Percentiles rank a stretch among this genome's conserved stretches.
phyloP scores from a whole-genome alignment of 2,888 invertebrate genomes.

The Dryadula phaetusa region DNA sequence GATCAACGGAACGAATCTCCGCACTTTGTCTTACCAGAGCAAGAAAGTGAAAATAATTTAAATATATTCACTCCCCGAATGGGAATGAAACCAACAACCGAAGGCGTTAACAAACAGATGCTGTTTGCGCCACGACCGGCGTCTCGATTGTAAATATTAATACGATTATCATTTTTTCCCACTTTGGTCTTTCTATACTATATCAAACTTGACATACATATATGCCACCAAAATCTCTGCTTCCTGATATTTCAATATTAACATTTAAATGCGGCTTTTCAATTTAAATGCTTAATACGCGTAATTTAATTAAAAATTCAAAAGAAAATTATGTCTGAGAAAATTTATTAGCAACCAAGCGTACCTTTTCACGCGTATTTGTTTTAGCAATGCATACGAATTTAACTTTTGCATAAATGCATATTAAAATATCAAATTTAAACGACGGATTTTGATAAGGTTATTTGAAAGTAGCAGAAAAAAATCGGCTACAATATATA shows the following conservation, averaged over 20 bases:
- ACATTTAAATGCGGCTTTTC: background rate
- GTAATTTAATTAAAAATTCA: background rate
- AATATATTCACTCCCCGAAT: no score
- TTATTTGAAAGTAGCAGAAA: background rate
- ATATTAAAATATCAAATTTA: background rate
- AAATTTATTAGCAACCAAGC: conserved; percentile 1
- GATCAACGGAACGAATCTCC: no score
- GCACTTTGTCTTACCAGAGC: no score
- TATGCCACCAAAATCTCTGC: background rate
- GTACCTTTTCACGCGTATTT: background rate
- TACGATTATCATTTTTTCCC: no score
- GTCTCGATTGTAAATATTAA: no score
- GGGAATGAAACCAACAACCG: no score
- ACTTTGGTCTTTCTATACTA: background rate
- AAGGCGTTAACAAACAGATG: no score
- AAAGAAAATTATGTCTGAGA: conserved; percentile 5
- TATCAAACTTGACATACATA: background rate
- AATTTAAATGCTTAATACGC: background rate
- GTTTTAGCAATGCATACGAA: conserved; percentile 10
- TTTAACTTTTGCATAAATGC: conserved; percentile 3
- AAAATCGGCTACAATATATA: no score
- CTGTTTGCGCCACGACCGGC: no score
- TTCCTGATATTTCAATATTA: background rate
- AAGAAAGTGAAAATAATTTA: no score
- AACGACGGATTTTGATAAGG: background rate